Evolutionary conservation across 2,113 vertebrate species (phyloP).

Genomic region (Bolborhynchus lineola): DNA sequence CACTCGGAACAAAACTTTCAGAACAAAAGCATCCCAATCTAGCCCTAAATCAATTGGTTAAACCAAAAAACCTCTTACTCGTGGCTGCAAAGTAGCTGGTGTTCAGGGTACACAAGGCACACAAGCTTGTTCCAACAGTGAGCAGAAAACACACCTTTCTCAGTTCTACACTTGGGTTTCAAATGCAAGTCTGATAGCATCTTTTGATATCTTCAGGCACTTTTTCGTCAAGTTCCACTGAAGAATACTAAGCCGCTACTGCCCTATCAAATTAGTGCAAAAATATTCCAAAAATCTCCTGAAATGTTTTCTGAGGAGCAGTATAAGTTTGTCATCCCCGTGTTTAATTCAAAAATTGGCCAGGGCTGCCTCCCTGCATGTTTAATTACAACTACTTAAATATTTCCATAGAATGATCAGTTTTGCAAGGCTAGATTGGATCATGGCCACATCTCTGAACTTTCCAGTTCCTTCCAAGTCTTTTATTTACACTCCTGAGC

Average conservation of each 20-base stretch:
- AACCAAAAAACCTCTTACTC: neutral
- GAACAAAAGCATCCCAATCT: neutral
- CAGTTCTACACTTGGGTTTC: neutral
- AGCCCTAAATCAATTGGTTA: neutral
- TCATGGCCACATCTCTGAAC: neutral
- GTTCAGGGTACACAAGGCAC: neutral
- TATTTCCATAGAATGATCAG: neutral
- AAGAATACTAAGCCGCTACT: neutral
- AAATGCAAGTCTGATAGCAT: neutral
- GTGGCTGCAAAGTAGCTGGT: fast-evolving
- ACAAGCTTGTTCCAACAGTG: neutral
- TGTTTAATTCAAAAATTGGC: neutral
- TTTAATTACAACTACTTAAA: neutral
- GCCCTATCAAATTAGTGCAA: neutral
- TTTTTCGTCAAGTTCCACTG: neutral
- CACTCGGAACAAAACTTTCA: neutral
- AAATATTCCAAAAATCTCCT: neutral
- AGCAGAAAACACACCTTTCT: neutral
- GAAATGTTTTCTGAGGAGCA: neutral
- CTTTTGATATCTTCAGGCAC: neutral
- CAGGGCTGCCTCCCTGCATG: neutral
- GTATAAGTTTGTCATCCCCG: neutral
- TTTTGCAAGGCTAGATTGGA: neutral
- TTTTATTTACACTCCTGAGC: constrained; percentile 14
- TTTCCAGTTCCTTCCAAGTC: neutral